Evolutionary conservation across 35 echinoderm and acorn worm genomes (phyloP).

Genomic region (Lytechinus variegatus): DNA sequence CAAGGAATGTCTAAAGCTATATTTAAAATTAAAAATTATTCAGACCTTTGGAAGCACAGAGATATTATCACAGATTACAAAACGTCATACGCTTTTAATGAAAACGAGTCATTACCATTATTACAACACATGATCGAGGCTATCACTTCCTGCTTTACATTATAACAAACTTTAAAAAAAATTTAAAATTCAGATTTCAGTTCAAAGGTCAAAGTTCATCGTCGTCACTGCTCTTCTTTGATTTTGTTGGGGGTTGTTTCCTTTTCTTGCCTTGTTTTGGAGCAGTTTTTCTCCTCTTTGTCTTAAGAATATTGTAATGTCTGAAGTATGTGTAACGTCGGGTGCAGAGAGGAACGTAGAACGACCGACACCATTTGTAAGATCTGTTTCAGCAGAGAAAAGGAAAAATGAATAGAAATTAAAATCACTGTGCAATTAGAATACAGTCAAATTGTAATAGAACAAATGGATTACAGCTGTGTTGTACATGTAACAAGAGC

Average conservation of each 20-base stretch:
- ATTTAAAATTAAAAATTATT: too few relatives aligned
- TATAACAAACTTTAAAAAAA: background rate
- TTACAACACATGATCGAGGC: too few relatives aligned
- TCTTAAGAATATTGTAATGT: constrained; percentile 82
- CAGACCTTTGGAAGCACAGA: too few relatives aligned
- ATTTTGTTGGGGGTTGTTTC: background rate
- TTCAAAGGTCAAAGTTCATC: constrained; percentile 4
- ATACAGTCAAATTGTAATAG: background rate
- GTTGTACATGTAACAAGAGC: too few relatives aligned
- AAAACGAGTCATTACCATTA: too few relatives aligned
- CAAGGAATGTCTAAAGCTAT: too few relatives aligned
- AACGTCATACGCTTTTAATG: too few relatives aligned
- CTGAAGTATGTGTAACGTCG: constrained; percentile 53
- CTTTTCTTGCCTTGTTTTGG: constrained; percentile 30
- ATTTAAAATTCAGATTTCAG: background rate
- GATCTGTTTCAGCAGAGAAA: constrained; percentile 60
- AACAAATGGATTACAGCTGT: background rate
- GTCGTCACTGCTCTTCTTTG: background rate
- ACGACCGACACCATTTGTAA: constrained; percentile 70
- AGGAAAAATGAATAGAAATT: background rate
- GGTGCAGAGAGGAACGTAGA: constrained; percentile 82
- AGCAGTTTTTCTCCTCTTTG: constrained; percentile 63
- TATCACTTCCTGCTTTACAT: background rate
- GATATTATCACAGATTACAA: too few relatives aligned
- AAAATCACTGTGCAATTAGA: background rate